Evolutionary conservation across 2,888 invertebrate species (phyloP), one percentile per base, ranked within the genome.

Genomic region (Camponotus fellah): DNA sequence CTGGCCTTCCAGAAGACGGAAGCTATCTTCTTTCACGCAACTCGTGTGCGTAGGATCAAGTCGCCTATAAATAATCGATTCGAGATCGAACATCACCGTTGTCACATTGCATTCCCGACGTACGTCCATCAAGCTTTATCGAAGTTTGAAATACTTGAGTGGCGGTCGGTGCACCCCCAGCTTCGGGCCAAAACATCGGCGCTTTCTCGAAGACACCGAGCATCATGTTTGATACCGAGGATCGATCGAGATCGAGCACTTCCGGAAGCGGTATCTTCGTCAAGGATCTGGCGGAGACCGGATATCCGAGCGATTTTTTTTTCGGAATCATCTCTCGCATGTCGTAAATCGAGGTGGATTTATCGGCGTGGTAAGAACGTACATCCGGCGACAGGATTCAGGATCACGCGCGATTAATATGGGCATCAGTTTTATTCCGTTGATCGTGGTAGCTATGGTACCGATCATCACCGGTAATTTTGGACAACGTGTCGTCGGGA

Each of bases 51-150:
- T n/a, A n/a, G n/a, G n/a, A n/a, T n/a, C n/a, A n/a, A n/a, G n/a
- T n/a, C n/a, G n/a, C n/a, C n/a, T n/a, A n/a, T n/a, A n/a, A n/a
- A n/a, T n/a, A n/a, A n/a, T n/a, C n/a, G n/a, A n/a, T n/a, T n/a
- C n/a, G n/a, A n/a, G n/a, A n/a, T n/a, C n/a, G n/a, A n/a, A n/a
- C n/a, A n/a, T n/a, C n/a, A n/a, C n/a, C n/a, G n/a, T n/a, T n/a
- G 83, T 85, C 88, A 88, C 88, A 90, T 90, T 87, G 88, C 87
- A 83, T 86, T 72, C 88, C 85, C 87, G 87, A 88, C 62, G 85
- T 62, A 84, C 82, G 76, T 80, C 83, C 86, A 82, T 86, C 82
- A 83, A 49, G 82, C 82, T 81, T 85, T 62, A 53, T n/a, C 34
- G 53, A 76, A 75, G 75, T 60, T 49, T 46, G 64, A 64, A 68